Percentiles rank a stretch among this genome's conserved stretches.
Conservation (phyloP, 1,140 invertebrate genomes). For the Cotesia typhae region DNA sequence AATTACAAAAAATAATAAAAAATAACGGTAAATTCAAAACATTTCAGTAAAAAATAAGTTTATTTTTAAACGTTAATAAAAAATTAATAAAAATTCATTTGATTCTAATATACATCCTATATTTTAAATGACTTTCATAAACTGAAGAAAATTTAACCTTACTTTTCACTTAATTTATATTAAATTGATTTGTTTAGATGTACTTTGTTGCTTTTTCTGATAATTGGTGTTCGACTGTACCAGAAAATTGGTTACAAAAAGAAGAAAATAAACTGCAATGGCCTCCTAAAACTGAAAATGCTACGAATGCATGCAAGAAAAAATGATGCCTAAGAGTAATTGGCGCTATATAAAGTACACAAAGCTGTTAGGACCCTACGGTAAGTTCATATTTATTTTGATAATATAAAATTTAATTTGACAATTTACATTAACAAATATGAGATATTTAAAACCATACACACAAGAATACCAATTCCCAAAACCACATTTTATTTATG, state of each 20-base stretch:
- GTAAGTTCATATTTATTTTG: neutral
- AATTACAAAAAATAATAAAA: neutral
- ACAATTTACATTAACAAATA: no score
- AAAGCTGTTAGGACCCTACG: neutral
- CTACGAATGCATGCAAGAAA: neutral
- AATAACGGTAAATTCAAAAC: neutral
- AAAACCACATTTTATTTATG: no score
- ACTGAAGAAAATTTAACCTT: no score
- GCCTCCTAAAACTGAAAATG: neutral
- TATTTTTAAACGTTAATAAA: no score
- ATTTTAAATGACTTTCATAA: no score
- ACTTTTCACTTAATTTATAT: neutral
- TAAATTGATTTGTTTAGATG: neutral
- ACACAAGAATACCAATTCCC: no score
- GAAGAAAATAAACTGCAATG: neutral
- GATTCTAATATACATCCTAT: no score
- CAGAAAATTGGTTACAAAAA: neutral
- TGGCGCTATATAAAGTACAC: neutral
- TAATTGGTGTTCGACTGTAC: slow-evolving; percentile 3
- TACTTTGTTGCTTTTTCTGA: neutral
- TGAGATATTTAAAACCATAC: no score
- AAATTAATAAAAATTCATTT: no score
- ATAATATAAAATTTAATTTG: neutral
- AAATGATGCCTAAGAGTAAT: neutral
- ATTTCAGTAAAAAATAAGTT: neutral